Conservation (phyloP, 23 tunicate genomes). For the Clavelina lepadiformis region DNA sequence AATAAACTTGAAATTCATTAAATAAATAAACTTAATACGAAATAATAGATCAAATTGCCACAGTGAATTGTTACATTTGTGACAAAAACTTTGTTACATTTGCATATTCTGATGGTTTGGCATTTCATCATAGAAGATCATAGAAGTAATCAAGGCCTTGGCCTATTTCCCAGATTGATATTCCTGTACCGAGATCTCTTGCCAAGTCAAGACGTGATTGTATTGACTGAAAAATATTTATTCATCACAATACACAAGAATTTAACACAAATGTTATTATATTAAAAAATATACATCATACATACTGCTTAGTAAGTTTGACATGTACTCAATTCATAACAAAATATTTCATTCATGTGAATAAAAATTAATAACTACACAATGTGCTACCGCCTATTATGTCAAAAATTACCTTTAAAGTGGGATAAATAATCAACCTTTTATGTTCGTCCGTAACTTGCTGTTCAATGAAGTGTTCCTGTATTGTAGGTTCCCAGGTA, state of each 20-base stretch:
- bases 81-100: too few species aligned
- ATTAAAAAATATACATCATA: not conserved
- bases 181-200: conserved; percentile 68
- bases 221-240: conserved; percentile 74
- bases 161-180: conserved; percentile 98
- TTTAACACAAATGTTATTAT: not conserved
- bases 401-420: conserved; percentile 52
- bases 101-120: too few species aligned
- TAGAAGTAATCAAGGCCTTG: conserved; percentile 98
- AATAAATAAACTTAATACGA: too few species aligned
- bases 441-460: conserved; percentile 5
- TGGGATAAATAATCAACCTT: conserved; percentile 49
- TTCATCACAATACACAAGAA: conserved; percentile 5
- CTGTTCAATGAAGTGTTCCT: conserved; percentile 53
- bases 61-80: too few species aligned
- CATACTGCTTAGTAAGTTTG: too few species aligned
- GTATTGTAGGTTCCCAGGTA: conserved; percentile 38
- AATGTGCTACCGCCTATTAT: too few species aligned
- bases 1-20: too few species aligned
- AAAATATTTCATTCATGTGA: not conserved
- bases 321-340: too few species aligned
- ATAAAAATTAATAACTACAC: too few species aligned
- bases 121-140: conserved; percentile 69
- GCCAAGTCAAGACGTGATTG: conserved; percentile 65
- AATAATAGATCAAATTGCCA: too few species aligned